These are phyloP conservation scores for Acanthochromis polyacanthus DNA, from an alignment of 2,113 vertebrate species.

Conservation along the genomic window DNA sequence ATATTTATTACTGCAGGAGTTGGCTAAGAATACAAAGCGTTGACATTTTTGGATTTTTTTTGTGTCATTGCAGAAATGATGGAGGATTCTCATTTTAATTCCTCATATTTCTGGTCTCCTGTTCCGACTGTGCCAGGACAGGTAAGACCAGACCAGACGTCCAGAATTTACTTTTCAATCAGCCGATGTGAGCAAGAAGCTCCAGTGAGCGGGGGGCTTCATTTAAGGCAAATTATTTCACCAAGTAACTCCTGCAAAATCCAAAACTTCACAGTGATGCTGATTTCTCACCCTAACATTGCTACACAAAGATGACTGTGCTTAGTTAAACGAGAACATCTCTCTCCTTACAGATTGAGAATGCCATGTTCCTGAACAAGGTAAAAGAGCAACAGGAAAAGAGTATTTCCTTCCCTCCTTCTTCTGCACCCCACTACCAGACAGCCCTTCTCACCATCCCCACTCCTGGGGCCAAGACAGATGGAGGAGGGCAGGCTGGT, in stretches of 20 bases:
- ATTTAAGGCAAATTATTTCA: no score
- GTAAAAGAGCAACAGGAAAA: conserved; percentile 98
- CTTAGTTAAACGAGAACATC: neutral
- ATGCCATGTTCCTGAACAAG: conserved; percentile 98
- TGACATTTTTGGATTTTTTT: conserved; percentile 43
- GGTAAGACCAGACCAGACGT: conserved; percentile 78
- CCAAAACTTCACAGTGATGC: no score
- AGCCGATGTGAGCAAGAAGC: neutral
- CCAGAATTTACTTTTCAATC: neutral
- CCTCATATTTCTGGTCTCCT: conserved; percentile 98
- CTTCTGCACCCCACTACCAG: conserved; percentile 90
- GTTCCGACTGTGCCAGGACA: conserved; percentile 95
- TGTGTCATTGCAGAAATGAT: conserved; percentile 91
- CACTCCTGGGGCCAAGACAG: conserved; percentile 89
- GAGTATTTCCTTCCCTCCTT: conserved; percentile 86
- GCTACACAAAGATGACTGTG: neutral
- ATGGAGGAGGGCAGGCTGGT: conserved; percentile 84
- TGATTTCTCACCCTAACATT: no score
- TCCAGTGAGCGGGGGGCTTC: no score
- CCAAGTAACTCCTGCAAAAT: no score
- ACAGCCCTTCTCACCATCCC: conserved; percentile 95
- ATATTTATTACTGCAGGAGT: neutral
- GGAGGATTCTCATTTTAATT: conserved; percentile 99
- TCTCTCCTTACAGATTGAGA: conserved; percentile 89
- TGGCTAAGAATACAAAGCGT: neutral